A percentile compares a stretch with the other conserved stretches of the same genome.
Evolutionary conservation across 2,888 invertebrate genomes (phyloP).

Genomic region (Sesamia inferens): DNA sequence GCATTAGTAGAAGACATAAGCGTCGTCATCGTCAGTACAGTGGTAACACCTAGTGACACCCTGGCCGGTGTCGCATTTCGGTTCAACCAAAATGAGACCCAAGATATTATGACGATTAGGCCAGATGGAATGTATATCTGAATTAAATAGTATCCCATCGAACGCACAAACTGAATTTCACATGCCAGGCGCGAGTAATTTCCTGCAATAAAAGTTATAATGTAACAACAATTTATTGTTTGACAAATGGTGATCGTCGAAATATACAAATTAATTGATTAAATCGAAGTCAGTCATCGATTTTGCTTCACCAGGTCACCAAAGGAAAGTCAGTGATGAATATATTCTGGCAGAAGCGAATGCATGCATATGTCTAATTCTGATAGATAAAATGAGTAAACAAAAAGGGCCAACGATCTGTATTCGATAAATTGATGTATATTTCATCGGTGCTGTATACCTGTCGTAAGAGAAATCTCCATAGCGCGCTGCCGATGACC

Average conservation of each 20-base stretch:
- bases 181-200: constrained; percentile 98
- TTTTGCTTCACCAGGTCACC: constrained; percentile 46
- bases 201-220: constrained; percentile 90
- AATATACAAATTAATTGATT: constrained; percentile 18
- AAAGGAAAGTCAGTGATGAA: constrained; percentile 51
- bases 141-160: constrained; percentile 99
- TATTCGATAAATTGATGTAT: constrained; percentile 49
- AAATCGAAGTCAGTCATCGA: constrained; percentile 46
- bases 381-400: constrained; percentile 41
- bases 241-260: constrained; percentile 9
- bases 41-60: constrained; percentile 98
- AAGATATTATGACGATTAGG: constrained; percentile 98
- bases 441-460: constrained; percentile 89
- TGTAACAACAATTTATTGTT: constrained; percentile 23
- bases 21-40: constrained; percentile 99
- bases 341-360: constrained; percentile 62
- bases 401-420: constrained; percentile 51
- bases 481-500: constrained; percentile 98
- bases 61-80: constrained; percentile 98
- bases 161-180: constrained; percentile 98
- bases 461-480: constrained; percentile 98
- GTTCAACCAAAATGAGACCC: constrained; percentile 99
- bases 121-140: constrained; percentile 99
- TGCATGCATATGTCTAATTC: constrained; percentile 67
- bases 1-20: constrained; percentile 99